Conservation (phyloP, 2,888 invertebrate species). For the Meganola albula region DNA sequence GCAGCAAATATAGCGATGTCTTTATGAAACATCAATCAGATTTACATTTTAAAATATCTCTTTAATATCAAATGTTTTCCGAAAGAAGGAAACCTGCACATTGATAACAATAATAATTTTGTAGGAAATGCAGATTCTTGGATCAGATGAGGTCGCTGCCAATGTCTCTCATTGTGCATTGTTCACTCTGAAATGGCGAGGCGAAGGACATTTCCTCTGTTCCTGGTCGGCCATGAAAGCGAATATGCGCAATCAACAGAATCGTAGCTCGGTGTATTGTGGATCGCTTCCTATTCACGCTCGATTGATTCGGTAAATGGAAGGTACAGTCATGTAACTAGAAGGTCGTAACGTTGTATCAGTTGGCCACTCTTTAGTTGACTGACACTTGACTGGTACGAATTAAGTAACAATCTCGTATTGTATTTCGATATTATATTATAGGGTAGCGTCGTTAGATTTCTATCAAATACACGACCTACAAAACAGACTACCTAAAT, state of each 20-base stretch:
- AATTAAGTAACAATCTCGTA: slow-evolving; percentile 14
- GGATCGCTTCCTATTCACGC: slow-evolving; percentile 32
- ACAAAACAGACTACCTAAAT: too few species aligned
- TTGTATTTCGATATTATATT: too few species aligned
- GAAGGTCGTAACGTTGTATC: slow-evolving; percentile 25
- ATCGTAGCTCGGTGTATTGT: slow-evolving; percentile 28
- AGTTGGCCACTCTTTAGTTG: slow-evolving; percentile 17
- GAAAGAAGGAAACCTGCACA: background rate
- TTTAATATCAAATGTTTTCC: background rate
- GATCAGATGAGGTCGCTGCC: slow-evolving; percentile 56
- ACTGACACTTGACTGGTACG: slow-evolving; percentile 9
- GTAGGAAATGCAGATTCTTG: slow-evolving; percentile 40
- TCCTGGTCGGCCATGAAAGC: slow-evolving; percentile 52
- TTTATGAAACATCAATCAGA: too few species aligned
- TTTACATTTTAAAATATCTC: too few species aligned
- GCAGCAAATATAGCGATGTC: background rate
- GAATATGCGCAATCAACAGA: slow-evolving; percentile 37
- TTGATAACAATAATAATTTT: slow-evolving; percentile 5
- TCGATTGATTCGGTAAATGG: slow-evolving; percentile 24
- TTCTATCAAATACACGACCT: too few species aligned
- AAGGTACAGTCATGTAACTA: slow-evolving; percentile 18
- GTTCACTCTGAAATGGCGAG: slow-evolving; percentile 49
- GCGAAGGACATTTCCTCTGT: slow-evolving; percentile 69
- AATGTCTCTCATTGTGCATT: slow-evolving; percentile 67
- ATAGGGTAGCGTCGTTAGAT: too few species aligned